Conservation (phyloP, 2,888 invertebrate species). For the Digitonthophagus gazella region DNA sequence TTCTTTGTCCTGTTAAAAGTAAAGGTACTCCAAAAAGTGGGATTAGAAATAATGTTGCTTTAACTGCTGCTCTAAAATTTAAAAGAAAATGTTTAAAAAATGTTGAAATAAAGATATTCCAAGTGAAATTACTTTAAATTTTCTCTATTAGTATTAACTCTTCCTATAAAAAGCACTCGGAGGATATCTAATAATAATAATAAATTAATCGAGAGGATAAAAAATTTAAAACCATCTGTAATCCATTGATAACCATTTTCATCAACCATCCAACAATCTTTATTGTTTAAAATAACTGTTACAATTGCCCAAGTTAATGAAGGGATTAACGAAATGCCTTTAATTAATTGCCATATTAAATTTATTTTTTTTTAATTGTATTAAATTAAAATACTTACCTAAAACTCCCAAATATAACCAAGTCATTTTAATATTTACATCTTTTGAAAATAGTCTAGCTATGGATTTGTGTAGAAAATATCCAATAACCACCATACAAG, state of each 20-base stretch:
- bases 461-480: conserved; percentile 65
- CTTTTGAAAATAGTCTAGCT: conserved; percentile 59
- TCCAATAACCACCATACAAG: conserved; percentile 68
- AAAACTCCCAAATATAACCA: conserved; percentile 52
- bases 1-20: conserved; percentile 59
- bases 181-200: conserved; percentile 63
- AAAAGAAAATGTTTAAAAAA: neutral
- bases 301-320: conserved; percentile 57
- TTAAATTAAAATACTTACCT: conserved; percentile 50
- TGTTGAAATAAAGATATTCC: neutral
- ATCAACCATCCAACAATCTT: conserved; percentile 64
- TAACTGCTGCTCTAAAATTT: conserved; percentile 58
- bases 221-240: conserved; percentile 60
- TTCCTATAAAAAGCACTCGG: conserved; percentile 59
- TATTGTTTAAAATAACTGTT: conserved; percentile 54
- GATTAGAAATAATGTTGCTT: conserved; percentile 66
- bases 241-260: conserved; percentile 60
- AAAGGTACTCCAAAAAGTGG: conserved; percentile 71
- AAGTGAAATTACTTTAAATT: conserved; percentile 45
- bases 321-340: conserved; percentile 53
- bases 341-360: conserved; percentile 20
- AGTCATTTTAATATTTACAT: conserved; percentile 54
- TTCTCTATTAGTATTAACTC: conserved; percentile 47
- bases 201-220: conserved; percentile 59
- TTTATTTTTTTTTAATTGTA: neutral